Evolutionary conservation across 2,113 vertebrate species (phyloP).

Genomic region (Talpa occidentalis): DNA sequence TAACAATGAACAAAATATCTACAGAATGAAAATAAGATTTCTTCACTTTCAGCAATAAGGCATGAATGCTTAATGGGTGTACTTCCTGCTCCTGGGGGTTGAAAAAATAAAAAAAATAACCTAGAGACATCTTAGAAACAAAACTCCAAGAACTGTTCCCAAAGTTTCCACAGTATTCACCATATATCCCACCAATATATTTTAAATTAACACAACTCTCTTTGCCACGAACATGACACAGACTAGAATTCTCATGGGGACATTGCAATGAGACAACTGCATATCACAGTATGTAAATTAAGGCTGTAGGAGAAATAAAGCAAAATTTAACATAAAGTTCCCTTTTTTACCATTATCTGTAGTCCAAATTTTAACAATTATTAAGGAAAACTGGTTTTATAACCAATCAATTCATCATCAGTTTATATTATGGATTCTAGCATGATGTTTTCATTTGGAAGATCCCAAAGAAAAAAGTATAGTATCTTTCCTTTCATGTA

Average conservation of each 20-base stretch:
- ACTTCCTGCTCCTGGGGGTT: neutral
- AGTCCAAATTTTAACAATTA: neutral
- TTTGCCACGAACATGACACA: neutral
- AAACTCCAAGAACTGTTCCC: neutral
- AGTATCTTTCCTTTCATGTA: neutral
- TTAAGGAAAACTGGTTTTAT: neutral
- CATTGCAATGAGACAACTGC: neutral
- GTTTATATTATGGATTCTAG: neutral
- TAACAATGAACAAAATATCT: neutral
- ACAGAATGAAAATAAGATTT: neutral
- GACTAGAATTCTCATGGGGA: neutral
- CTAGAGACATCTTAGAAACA: neutral
- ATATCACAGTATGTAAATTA: neutral
- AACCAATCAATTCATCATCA: neutral
- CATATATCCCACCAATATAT: neutral
- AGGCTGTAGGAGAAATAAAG: neutral
- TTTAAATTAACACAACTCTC: neutral
- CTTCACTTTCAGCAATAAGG: neutral
- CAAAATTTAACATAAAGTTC: neutral
- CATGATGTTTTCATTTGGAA: neutral
- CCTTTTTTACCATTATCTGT: neutral
- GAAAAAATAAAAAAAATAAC: neutral
- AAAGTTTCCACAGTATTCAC: neutral
- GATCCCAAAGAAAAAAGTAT: neutral
- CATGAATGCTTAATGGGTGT: neutral